phyloP scores from a whole-genome alignment of 35 echinoderm and acorn worm species.

The Eucidaris tribuloides region DNA sequence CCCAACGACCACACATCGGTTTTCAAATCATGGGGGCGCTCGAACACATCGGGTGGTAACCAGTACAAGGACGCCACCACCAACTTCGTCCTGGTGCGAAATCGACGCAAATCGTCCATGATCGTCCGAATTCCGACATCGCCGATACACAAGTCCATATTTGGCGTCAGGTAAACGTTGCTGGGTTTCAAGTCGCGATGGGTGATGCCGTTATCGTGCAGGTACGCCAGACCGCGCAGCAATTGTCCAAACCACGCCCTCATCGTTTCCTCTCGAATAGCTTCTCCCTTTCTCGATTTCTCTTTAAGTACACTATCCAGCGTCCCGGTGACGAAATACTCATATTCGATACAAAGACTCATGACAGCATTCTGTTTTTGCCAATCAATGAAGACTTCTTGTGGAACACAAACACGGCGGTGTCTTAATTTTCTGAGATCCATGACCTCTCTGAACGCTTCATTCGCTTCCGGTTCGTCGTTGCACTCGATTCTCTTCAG shows the following conservation, averaged over 20 bases:
- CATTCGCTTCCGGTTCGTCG: slow-evolving; percentile 8
- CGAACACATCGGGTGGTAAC: slow-evolving; percentile 14
- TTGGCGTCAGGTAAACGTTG: slow-evolving; percentile 14
- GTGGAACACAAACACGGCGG: neutral
- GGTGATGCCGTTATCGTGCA: neutral
- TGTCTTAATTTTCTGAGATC: neutral
- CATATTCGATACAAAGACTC: neutral
- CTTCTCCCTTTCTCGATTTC: neutral
- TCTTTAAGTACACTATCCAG: slow-evolving; percentile 5
- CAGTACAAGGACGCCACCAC: slow-evolving; percentile 9
- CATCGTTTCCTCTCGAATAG: neutral
- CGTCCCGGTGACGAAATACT: neutral
- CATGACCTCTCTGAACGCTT: slow-evolving; percentile 12
- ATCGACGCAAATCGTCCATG: neutral
- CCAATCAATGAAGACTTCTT: neutral
- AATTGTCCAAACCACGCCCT: neutral
- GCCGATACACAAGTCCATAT: neutral
- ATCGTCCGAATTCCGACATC: neutral
- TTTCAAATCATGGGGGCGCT: neutral
- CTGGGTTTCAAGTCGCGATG: neutral
- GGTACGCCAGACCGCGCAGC: neutral
- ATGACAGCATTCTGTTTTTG: neutral
- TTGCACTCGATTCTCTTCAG: slow-evolving; percentile 21
- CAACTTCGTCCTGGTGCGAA: neutral
- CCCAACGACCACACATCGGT: slow-evolving; percentile 8